phyloP scores from a whole-genome alignment of 2,113 vertebrate species.

The Nothobranchius kuhntae region DNA sequence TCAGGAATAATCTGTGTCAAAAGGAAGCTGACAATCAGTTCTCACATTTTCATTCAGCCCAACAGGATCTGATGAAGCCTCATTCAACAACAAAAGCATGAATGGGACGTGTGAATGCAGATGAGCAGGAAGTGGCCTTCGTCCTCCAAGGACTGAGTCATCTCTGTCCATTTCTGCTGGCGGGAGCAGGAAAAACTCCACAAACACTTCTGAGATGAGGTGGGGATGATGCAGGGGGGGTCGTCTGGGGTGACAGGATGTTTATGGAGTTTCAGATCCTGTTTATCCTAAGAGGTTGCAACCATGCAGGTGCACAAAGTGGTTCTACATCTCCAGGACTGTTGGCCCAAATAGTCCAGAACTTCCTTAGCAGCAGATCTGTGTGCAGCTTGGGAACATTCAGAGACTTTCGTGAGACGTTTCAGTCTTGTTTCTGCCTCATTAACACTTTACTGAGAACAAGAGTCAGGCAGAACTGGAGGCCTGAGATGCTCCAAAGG shows the following conservation, averaged over 20 bases:
- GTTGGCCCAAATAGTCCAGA: slow-evolving; percentile 27
- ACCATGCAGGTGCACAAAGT: slow-evolving; percentile 67
- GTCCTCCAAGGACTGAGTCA: slow-evolving; percentile 42
- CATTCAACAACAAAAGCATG: slow-evolving; percentile 27
- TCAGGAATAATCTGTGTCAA: slow-evolving; percentile 3
- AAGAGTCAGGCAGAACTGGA: background rate
- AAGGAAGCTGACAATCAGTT: background rate
- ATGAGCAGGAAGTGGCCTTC: slow-evolving; percentile 52
- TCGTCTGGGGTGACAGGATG: slow-evolving; percentile 64
- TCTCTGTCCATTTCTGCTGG: slow-evolving; percentile 36
- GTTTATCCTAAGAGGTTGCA: slow-evolving; percentile 69
- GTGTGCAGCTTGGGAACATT: background rate
- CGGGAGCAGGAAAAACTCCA: slow-evolving; percentile 55
- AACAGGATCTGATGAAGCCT: slow-evolving; percentile 33
- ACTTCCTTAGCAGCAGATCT: slow-evolving; percentile 5
- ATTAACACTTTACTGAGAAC: too few relatives aligned
- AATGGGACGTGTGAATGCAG: slow-evolving; percentile 9
- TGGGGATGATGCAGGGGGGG: background rate
- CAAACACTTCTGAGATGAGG: slow-evolving; percentile 44
- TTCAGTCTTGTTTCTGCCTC: too few relatives aligned
- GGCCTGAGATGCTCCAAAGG: background rate
- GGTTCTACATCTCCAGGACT: background rate
- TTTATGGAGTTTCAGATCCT: slow-evolving; percentile 77
- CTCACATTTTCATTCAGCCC: slow-evolving; percentile 3
- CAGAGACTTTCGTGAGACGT: background rate